These are phyloP conservation scores for Dicrurus megarhynchus DNA, from an alignment of 2,113 vertebrate species.

Conservation along the genomic window DNA sequence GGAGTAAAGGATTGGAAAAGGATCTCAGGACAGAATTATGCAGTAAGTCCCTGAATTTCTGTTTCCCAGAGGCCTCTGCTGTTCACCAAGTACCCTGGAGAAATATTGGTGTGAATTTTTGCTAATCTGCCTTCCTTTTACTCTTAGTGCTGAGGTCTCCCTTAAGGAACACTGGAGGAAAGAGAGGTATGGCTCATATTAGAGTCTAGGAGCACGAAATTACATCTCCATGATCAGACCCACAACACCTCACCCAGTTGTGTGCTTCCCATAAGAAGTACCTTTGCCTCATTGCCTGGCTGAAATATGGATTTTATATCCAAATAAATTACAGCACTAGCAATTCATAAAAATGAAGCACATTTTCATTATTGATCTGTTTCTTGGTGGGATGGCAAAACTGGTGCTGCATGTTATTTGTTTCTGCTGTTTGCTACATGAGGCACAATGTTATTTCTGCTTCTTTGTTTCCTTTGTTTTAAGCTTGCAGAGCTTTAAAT, in stretches of 20 bases:
- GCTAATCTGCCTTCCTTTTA: neutral
- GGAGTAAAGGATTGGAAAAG: neutral
- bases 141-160: neutral
- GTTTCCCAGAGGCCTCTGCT: neutral
- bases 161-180: neutral
- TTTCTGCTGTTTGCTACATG: neutral
- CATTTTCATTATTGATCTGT: conserved; percentile 36
- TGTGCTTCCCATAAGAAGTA: neutral
- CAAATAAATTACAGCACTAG: neutral
- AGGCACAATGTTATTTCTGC: neutral
- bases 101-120: neutral
- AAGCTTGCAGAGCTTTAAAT: neutral
- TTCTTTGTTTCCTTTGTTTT: neutral
- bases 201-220: neutral
- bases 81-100: neutral
- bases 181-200: neutral
- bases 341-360: conserved; percentile 1
- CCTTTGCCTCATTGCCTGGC: neutral
- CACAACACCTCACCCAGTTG: neutral
- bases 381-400: neutral
- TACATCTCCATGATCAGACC: neutral
- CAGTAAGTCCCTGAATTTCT: neutral
- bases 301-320: neutral
- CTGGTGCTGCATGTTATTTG: neutral
- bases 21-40: neutral